phyloP scores from a whole-genome alignment of 2,797 vertebrate species.

The Orestias chungarensis region DNA sequence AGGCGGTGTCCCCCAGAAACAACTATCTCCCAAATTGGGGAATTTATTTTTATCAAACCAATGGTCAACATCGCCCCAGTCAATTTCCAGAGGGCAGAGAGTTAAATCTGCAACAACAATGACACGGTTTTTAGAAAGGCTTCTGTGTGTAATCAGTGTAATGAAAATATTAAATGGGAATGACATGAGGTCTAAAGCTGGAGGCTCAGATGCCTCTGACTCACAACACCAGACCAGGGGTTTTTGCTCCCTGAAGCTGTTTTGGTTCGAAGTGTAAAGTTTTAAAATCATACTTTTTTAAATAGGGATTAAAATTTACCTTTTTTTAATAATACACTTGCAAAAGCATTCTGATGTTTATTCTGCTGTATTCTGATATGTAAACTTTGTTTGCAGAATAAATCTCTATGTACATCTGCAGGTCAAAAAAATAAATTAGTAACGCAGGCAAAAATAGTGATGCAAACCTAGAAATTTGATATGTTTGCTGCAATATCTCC shows the following conservation, averaged over 20 bases:
- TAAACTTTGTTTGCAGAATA: background rate
- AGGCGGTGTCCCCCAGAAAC: constrained; percentile 37
- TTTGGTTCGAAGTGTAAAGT: constrained; percentile 47
- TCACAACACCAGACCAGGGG: constrained; percentile 46
- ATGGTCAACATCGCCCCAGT: constrained; percentile 58
- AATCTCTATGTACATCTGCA: background rate
- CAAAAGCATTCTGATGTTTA: background rate
- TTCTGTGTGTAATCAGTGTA: constrained; percentile 62
- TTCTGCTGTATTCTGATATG: background rate
- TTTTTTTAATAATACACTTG: background rate
- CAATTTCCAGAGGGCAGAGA: constrained; percentile 49
- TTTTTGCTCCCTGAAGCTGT: constrained; percentile 50
- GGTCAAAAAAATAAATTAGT: background rate
- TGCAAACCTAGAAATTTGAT: too few relatives aligned
- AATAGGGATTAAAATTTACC: too few relatives aligned
- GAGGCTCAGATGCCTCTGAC: constrained; percentile 61
- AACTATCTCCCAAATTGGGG: constrained; percentile 29
- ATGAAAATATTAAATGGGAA: constrained; percentile 74
- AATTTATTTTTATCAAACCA: constrained; percentile 62
- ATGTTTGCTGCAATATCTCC: too few relatives aligned
- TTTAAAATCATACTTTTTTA: constrained; percentile 48
- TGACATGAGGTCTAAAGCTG: constrained; percentile 61
- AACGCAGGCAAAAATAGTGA: background rate
- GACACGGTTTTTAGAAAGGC: constrained; percentile 45
- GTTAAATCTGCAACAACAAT: constrained; percentile 63